Evolutionary conservation across 2,113 vertebrate species (phyloP).

Genomic region (Micronycteris hirsuta): DNA sequence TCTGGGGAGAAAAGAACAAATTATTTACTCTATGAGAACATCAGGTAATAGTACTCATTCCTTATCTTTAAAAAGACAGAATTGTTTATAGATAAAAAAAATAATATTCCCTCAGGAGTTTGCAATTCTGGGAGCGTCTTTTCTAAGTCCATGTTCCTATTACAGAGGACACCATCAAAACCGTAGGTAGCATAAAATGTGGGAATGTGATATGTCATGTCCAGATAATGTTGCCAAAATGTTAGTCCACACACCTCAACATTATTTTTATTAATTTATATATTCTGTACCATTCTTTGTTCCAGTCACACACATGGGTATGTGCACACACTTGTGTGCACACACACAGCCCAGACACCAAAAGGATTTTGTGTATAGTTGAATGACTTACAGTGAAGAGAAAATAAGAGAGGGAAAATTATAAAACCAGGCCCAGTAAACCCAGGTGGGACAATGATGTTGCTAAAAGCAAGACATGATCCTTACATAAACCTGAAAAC

Average conservation of each 20-base stretch:
- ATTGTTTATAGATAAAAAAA: not conserved
- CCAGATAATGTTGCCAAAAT: not conserved
- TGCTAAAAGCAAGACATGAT: not conserved
- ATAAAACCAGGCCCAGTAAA: not conserved
- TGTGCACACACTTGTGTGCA: rapidly evolving
- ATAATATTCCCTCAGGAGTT: not conserved
- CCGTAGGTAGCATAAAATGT: not conserved
- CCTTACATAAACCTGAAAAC: slow-evolving; percentile 27
- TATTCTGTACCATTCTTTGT: not conserved
- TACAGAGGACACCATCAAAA: not conserved
- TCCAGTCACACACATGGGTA: not conserved
- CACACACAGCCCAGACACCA: not conserved
- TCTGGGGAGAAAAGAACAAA: not conserved
- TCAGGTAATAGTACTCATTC: not conserved
- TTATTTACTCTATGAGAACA: slow-evolving; percentile 23
- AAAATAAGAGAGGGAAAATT: not conserved
- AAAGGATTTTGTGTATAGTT: not conserved
- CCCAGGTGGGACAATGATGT: not conserved
- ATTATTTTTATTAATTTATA: not conserved
- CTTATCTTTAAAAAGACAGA: not conserved
- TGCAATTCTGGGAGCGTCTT: not conserved
- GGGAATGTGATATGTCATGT: not conserved
- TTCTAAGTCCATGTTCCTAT: not conserved
- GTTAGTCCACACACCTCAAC: not conserved
- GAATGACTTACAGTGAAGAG: not conserved